Conservation (phyloP, 2,888 invertebrate species). For the Cheiracanthium punctorium region DNA sequence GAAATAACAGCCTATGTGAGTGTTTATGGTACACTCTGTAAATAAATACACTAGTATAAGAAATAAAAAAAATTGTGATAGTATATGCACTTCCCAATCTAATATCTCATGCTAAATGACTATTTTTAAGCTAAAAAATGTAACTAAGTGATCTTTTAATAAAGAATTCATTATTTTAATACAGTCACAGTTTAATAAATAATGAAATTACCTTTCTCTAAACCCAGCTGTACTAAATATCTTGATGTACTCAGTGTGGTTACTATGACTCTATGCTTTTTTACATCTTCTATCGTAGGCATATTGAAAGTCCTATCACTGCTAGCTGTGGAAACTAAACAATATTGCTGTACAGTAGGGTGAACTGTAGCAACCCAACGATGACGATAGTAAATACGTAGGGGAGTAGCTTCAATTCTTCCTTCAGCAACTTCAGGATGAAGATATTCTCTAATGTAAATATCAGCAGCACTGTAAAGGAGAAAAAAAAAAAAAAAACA, state of each 20-base stretch:
- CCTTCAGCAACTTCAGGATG: conserved; percentile 84
- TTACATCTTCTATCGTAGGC: conserved; percentile 84
- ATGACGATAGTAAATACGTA: conserved; percentile 87
- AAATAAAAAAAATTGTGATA: too few relatives aligned
- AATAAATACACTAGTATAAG: too few relatives aligned
- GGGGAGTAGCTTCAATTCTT: conserved; percentile 82
- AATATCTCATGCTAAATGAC: too few relatives aligned
- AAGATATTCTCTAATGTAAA: conserved; percentile 89
- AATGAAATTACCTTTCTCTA: conserved; percentile 79
- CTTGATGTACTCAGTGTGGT: conserved; percentile 88
- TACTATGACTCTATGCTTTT: conserved; percentile 84
- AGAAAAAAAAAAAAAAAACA: background rate
- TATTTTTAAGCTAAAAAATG: too few relatives aligned
- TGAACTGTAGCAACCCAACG: conserved; percentile 87
- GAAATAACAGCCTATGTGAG: too few relatives aligned
- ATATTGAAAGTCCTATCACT: conserved; percentile 81
- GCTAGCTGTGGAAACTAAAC: conserved; percentile 81
- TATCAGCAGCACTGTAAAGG: conserved; percentile 83
- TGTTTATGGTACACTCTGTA: too few relatives aligned
- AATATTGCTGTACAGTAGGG: conserved; percentile 83
- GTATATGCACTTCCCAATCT: too few relatives aligned
- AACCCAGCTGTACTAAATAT: conserved; percentile 82
- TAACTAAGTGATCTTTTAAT: too few relatives aligned
- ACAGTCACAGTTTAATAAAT: too few relatives aligned
- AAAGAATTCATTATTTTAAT: too few relatives aligned